Percentiles rank a stretch among this genome's conserved stretches.
Evolutionary conservation across 2,888 invertebrate species (phyloP).

Genomic region (Lasius fuliginosus): DNA sequence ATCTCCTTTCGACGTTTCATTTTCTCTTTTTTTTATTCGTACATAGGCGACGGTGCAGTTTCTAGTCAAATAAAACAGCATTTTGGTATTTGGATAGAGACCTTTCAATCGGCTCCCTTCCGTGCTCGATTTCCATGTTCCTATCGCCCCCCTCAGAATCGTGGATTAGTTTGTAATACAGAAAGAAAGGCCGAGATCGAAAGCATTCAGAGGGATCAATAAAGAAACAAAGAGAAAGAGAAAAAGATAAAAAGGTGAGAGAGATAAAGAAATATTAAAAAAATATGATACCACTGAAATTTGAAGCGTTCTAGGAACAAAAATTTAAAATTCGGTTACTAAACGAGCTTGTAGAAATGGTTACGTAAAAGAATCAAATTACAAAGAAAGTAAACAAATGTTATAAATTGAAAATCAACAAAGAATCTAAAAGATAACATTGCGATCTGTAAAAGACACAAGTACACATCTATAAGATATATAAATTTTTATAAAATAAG

Average conservation of each 20-base stretch:
- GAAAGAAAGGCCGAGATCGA: conserved; percentile 18
- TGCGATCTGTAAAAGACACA: too few species aligned
- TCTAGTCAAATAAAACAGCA: conserved; percentile 55
- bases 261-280: background rate
- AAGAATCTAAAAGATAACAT: background rate
- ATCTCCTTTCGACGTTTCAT: conserved; percentile 53
- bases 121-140: conserved; percentile 69
- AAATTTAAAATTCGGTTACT: background rate
- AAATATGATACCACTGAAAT: background rate
- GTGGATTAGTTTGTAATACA: conserved; percentile 67
- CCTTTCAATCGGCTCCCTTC: conserved; percentile 71
- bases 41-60: conserved; percentile 29
- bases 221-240: background rate
- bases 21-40: conserved; percentile 9
- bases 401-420: background rate
- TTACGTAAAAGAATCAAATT: conserved; percentile 1
- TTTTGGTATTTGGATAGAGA: conserved; percentile 58
- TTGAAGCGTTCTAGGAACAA: background rate
- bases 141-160: conserved; percentile 55
- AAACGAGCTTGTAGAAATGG: background rate
- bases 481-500: background rate
- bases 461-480: background rate
- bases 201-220: conserved; percentile 1
- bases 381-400: background rate
- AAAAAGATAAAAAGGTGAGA: background rate